Base-by-base conservation (phyloP, 1,140 invertebrate species). In the Drosophila asahinai region DNA sequence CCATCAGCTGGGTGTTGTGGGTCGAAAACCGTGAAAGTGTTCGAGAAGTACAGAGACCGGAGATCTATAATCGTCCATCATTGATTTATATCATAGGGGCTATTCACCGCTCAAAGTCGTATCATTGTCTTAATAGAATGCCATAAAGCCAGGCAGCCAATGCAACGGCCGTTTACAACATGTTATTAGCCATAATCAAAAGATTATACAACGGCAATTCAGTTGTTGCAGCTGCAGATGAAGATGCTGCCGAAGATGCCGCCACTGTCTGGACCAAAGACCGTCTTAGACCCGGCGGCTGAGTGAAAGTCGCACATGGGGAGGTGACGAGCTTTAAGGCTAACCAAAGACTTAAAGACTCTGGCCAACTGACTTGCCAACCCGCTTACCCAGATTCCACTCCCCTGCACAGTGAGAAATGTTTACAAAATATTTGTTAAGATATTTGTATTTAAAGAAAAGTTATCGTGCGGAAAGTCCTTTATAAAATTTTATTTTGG, bases 371-470 rank as follows among this genome's bases (percentile, higher is more conserved):
- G 77, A 80, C 81, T 83, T 45, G 76, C 45, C 81, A 83, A 76
- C 81, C 71, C 65, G 81, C 81, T 83, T 83, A 83, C 81, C 81
- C 81, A 83, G 71, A 83, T 84, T 52, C 80, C 80, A 78, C 57
- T 80, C 73, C 58, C 57, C 68, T 22, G 55, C 48, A 63, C 27
- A 73, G 61, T n/a, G 22, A 54, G n/a, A 58, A 58, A 58, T 42
- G n/a, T 8, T 7, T 6, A 43, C 22, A 55, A 38, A 38, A 38
- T 19, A 33, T 5, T 19, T 3, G 0, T 40, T 14, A 40, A 2
- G 2, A 15, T 6, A 42, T 42, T 42, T 15, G 15, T 2, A 42
- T 6, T 48, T 36, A 2, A 51, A 19, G 4, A 33, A 36, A 17
- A 19, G 5, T 5, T 5, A 27, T 27, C 25, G 3, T 19, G 6